Conservation (phyloP, 64 coral and sea anemone species). For the Astreopora myriophthalma region DNA sequence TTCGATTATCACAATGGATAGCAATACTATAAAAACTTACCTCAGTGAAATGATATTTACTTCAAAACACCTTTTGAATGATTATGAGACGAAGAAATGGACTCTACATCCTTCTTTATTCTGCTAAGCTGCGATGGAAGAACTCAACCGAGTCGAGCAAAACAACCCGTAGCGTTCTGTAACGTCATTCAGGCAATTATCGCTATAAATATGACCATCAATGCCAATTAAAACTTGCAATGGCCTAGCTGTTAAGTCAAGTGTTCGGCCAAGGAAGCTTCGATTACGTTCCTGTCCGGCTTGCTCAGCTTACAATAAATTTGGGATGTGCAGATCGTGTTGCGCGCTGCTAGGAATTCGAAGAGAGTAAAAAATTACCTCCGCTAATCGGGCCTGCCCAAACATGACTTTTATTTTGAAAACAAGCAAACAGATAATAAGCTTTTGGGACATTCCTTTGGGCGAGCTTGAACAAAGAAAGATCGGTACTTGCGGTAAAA, state of each 20-base stretch:
- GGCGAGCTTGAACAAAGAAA: not conserved
- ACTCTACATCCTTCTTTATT: not conserved
- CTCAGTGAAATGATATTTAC: not conserved
- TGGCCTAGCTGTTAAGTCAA: not conserved
- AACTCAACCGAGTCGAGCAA: not conserved
- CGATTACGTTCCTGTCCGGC: too few species aligned
- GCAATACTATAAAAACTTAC: not conserved
- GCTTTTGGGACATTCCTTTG: constrained; percentile 21
- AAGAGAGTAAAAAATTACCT: not conserved
- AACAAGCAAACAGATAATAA: constrained; percentile 31
- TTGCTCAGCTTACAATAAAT: constrained; percentile 10
- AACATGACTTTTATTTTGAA: constrained; percentile 28
- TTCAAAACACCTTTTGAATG: not conserved
- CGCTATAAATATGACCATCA: not conserved
- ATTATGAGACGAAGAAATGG: not conserved
- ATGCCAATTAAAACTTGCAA: not conserved
- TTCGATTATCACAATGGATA: not conserved
- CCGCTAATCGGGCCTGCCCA: constrained; percentile 9
- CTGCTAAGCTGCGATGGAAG: not conserved
- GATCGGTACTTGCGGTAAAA: not conserved
- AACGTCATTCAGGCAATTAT: not conserved
- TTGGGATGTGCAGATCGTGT: not conserved
- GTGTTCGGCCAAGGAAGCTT: not conserved
- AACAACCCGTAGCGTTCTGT: not conserved
- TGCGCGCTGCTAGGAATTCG: constrained; percentile 15